Conservation (phyloP, 2,113 vertebrate species). For the Hystrix brachyura region DNA sequence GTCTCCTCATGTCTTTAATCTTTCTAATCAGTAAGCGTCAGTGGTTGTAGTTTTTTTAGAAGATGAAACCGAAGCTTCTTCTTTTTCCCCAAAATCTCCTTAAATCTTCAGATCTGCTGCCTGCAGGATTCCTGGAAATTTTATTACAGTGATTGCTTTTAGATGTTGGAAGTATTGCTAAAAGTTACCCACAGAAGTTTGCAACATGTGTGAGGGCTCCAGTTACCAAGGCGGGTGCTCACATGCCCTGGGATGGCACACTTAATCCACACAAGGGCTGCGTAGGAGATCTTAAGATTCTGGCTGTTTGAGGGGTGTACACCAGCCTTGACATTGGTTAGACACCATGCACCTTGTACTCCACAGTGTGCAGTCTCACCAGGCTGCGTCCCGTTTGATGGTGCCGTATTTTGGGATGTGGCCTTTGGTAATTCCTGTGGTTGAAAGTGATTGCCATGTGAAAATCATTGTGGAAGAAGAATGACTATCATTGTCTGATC, state of each 20-base stretch:
- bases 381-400: background rate
- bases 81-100: background rate
- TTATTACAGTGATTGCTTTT: background rate
- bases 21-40: background rate
- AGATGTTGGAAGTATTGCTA: background rate
- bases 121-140: background rate
- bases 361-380: background rate
- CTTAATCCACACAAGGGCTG: background rate
- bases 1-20: background rate
- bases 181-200: background rate
- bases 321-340: too few relatives aligned
- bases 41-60: background rate
- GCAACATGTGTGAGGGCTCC: background rate
- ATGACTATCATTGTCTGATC: background rate
- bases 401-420: background rate
- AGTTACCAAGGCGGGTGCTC: accelerated
- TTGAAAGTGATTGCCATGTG: background rate
- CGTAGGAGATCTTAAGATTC: background rate
- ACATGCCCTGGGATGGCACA: accelerated
- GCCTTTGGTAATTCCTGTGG: accelerated
- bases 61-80: background rate
- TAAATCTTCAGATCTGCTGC: background rate
- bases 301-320: background rate
- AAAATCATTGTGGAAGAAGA: background rate
- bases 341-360: background rate